phyloP scores from a whole-genome alignment of 2,888 invertebrate genomes.

The Epinotia demarniana region DNA sequence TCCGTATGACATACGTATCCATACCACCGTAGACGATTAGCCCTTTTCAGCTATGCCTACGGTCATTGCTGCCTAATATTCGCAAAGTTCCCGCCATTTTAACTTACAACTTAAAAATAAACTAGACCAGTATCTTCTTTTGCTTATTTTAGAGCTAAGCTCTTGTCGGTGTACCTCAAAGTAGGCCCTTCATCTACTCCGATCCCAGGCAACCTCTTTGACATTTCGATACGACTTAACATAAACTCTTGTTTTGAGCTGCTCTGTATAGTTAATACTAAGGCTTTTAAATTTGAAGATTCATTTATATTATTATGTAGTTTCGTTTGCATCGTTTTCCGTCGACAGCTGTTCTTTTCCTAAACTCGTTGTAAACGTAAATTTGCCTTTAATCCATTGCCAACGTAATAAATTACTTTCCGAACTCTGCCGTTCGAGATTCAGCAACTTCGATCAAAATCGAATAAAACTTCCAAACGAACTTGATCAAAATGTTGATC shows the following conservation, averaged over 20 bases:
- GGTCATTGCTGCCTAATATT: too few relatives aligned
- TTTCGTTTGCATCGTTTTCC: slow-evolving; percentile 15
- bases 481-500: slow-evolving; percentile 44
- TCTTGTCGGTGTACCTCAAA: too few relatives aligned
- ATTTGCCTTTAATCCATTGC: slow-evolving; percentile 40
- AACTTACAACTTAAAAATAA: neutral
- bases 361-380: slow-evolving; percentile 41
- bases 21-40: too few relatives aligned
- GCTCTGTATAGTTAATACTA: too few relatives aligned
- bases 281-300: neutral
- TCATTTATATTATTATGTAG: slow-evolving; percentile 8
- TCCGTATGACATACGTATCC: too few relatives aligned
- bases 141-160: too few relatives aligned
- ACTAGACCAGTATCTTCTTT: neutral
- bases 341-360: slow-evolving; percentile 34
- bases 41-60: too few relatives aligned
- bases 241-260: too few relatives aligned
- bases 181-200: too few relatives aligned
- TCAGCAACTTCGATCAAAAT: slow-evolving; percentile 45
- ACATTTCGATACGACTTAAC: too few relatives aligned
- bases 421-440: slow-evolving; percentile 33
- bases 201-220: too few relatives aligned
- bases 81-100: too few relatives aligned
- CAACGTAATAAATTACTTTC: slow-evolving; percentile 43
- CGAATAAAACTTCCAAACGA: slow-evolving; percentile 43